A percentile compares a stretch with the other conserved stretches of the same genome.
phyloP scores from a whole-genome alignment of 2,888 invertebrate species.

The Dioctria linearis region DNA sequence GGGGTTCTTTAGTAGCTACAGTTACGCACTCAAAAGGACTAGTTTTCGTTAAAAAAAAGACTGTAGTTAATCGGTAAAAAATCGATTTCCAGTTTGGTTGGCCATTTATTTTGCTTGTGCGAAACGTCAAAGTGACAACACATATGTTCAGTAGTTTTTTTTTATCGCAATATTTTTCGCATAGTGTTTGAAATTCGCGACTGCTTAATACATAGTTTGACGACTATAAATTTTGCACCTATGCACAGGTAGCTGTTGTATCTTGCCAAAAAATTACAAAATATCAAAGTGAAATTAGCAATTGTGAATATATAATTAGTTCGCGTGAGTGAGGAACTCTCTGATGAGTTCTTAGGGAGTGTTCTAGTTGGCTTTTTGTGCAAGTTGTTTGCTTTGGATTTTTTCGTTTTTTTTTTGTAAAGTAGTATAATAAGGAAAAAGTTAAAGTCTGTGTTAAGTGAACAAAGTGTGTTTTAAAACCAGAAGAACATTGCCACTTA shows the following conservation, averaged over 20 bases:
- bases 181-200: neutral
- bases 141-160: conserved; percentile 37
- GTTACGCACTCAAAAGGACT: conserved; percentile 6
- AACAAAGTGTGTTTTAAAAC: too few relatives aligned
- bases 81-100: conserved; percentile 26
- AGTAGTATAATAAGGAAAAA: too few relatives aligned
- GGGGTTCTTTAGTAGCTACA: neutral
- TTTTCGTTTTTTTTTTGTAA: neutral
- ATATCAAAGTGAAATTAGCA: neutral
- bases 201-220: neutral
- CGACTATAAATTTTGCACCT: neutral
- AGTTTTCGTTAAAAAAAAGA: neutral
- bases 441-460: too few relatives aligned
- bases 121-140: conserved; percentile 49
- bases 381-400: conserved; percentile 5
- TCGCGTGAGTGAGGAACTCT: neutral
- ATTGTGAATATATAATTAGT: conserved; percentile 3
- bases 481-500: too few relatives aligned
- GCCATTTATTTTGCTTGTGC: conserved; percentile 11
- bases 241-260: too few relatives aligned
- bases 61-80: conserved; percentile 37
- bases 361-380: conserved; percentile 4
- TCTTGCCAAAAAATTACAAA: too few relatives aligned
- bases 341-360: neutral
- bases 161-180: neutral